phyloP scores from a whole-genome alignment of 2,797 vertebrate genomes.

The Xerus rutilus region DNA sequence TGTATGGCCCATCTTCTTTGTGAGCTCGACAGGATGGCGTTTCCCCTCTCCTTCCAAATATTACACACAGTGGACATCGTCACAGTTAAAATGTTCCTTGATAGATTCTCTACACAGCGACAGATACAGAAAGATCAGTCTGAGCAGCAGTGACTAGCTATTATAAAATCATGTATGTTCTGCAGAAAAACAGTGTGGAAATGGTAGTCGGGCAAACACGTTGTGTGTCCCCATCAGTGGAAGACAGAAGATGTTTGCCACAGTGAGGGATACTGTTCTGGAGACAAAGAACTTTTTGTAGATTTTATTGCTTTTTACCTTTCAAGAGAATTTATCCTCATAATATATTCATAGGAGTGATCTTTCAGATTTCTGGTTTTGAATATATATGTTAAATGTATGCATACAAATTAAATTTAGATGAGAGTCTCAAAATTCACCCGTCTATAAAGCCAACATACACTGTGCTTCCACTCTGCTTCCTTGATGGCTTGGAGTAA shows the following conservation, averaged over 20 bases:
- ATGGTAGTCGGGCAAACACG: background rate
- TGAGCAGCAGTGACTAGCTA: background rate
- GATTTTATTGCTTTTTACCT: slow-evolving; percentile 41
- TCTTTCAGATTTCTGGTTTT: slow-evolving; percentile 53
- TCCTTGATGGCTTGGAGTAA: slow-evolving; percentile 68
- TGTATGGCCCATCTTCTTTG: background rate
- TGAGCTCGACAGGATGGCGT: background rate
- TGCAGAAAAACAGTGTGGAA: background rate
- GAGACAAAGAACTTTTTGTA: slow-evolving; percentile 34
- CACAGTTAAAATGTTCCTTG: slow-evolving; percentile 23
- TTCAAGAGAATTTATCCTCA: slow-evolving; percentile 5
- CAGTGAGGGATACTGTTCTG: background rate
- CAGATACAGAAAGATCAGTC: slow-evolving; percentile 36
- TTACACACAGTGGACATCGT: background rate
- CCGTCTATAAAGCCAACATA: slow-evolving; percentile 55
- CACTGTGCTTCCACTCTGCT: slow-evolving; percentile 11
- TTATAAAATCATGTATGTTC: slow-evolving; percentile 32
- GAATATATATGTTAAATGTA: slow-evolving; percentile 60
- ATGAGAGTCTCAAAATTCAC: slow-evolving; percentile 43
- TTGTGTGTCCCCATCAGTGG: background rate
- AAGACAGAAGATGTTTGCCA: slow-evolving; percentile 4
- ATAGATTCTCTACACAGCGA: background rate
- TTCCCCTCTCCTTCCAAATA: background rate
- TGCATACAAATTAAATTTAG: slow-evolving; percentile 27
- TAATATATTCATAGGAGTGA: slow-evolving; percentile 17